Base-by-base conservation (phyloP, 1,140 invertebrate genomes). In the Bombus picipes region DNA sequence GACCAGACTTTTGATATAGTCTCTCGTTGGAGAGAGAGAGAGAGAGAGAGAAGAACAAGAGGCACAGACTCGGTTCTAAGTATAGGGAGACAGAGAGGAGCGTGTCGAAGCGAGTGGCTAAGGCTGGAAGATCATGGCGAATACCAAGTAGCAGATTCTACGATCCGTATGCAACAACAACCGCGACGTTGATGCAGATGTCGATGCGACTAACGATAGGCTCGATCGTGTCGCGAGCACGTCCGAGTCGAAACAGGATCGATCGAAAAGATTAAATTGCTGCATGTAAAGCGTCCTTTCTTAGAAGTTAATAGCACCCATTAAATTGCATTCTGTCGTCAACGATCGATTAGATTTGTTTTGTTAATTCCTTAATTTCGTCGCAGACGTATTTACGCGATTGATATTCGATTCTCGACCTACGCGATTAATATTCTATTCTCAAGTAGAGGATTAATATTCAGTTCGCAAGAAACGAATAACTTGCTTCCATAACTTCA, bases 201-300 rank as follows among this genome's bases (percentile, higher is more conserved):
- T 85, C 84, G 78, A 85, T 85, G 70, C 79, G 28, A 53, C 34
- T n/a, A 75, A 74, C 71, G 84, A 85, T 85, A 32, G n/a, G n/a
- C 39, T 34, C 5, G 81, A 22, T 39, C 66, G 65, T 43, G 43
- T 39, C 62, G 39, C 57, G 25, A 43, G 65, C 47, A 32, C 65
- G n/a, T n/a, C 37, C 18, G 12, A 28, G 13, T 53, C 62, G 62
- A 77, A 77, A 53, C 22, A 53, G 47, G 39, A 53, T 71, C 79
- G 53, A 73, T 82, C 41, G 75, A 62, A 22, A 22, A 22, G 47
- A 53, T 53, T 53, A 53, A 53, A 53, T 53, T 53, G 47, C 18
- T 53, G 47, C 47, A 8, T 53, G 47, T 53, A 53, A 53, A 53
- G 47, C 47, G 47, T 68, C 66, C 32, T n/a, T n/a, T 65, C 28